These are phyloP conservation scores for Orgyia antiqua DNA, from an alignment of 2,888 invertebrate species.

Conservation along the genomic window DNA sequence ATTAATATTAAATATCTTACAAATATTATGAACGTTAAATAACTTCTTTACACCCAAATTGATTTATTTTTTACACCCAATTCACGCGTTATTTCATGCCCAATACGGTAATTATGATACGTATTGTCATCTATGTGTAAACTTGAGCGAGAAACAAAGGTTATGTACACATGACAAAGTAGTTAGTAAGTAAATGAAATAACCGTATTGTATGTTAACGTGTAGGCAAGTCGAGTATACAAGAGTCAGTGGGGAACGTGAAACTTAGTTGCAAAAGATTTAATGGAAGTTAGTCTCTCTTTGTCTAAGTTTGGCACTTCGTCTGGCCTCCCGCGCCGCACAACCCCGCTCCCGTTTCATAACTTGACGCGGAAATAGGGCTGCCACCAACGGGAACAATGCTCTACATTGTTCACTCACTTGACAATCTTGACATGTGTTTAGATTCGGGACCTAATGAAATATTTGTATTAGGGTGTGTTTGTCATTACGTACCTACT, in stretches of 20 bases:
- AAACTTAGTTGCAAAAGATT: constrained; percentile 74
- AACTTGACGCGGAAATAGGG: constrained; percentile 49
- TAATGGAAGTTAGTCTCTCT: constrained; percentile 73
- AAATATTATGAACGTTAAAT: too few species aligned
- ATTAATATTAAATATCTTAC: too few species aligned
- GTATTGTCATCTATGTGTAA: too few species aligned
- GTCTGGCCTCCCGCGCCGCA: constrained; percentile 53
- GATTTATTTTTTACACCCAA: too few species aligned
- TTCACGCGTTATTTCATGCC: background rate
- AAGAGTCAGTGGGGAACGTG: constrained; percentile 53
- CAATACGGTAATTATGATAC: background rate
- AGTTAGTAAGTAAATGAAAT: too few species aligned
- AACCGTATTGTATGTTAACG: constrained; percentile 20
- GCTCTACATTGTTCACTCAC: constrained; percentile 13
- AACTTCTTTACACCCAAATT: too few species aligned
- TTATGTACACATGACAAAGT: too few species aligned
- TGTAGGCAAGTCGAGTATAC: constrained; percentile 24
- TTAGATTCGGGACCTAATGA: constrained; percentile 1
- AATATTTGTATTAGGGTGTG: background rate
- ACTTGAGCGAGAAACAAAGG: too few species aligned
- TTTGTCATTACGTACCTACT: background rate
- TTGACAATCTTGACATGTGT: constrained; percentile 2
- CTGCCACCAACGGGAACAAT: constrained; percentile 23
- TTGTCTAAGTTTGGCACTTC: constrained; percentile 70
- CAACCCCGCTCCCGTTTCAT: constrained; percentile 55